Percentiles rank a stretch among this genome's conserved stretches.
Conservation (phyloP, 2,888 invertebrate genomes). For the Elmis aenea region DNA sequence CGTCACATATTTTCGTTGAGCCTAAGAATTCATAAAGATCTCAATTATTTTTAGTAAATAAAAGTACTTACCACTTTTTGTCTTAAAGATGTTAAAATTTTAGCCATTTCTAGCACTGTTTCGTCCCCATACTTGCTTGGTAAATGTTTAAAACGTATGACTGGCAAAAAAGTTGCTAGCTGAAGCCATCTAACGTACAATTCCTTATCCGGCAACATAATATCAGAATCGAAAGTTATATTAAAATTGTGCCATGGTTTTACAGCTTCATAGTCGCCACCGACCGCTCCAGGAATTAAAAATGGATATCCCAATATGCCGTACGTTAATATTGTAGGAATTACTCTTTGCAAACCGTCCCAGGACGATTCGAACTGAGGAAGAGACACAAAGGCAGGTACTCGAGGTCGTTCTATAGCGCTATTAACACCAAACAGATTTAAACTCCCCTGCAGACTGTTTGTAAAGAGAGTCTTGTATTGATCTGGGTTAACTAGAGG, state of each 20-base stretch:
- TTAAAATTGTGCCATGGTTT: slow-evolving; percentile 49
- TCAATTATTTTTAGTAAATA: too few relatives aligned
- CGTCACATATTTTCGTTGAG: too few relatives aligned
- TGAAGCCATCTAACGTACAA: slow-evolving; percentile 88
- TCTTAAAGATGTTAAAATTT: slow-evolving; percentile 66
- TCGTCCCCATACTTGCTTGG: slow-evolving; percentile 86
- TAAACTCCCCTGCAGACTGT: slow-evolving; percentile 57
- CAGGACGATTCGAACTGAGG: slow-evolving; percentile 85
- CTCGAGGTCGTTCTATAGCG: slow-evolving; percentile 73
- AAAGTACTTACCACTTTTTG: slow-evolving; percentile 62
- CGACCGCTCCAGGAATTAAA: slow-evolving; percentile 88
- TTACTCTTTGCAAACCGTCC: slow-evolving; percentile 66
- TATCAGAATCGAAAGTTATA: slow-evolving; percentile 46
- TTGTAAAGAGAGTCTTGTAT: slow-evolving; percentile 69
- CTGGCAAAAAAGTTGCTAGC: slow-evolving; percentile 83
- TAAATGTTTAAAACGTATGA: slow-evolving; percentile 84
- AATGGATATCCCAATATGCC: slow-evolving; percentile 91
- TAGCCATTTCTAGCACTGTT: slow-evolving; percentile 68
- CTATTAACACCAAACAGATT: slow-evolving; percentile 78
- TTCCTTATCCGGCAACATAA: slow-evolving; percentile 67
- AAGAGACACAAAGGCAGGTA: slow-evolving; percentile 80
- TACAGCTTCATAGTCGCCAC: slow-evolving; percentile 75
- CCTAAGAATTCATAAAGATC: too few relatives aligned
- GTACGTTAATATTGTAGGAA: slow-evolving; percentile 82
- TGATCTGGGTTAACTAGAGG: slow-evolving; percentile 75